Evolutionary conservation across 2,888 invertebrate species (phyloP).

Genomic region (Orchestes rusci): DNA sequence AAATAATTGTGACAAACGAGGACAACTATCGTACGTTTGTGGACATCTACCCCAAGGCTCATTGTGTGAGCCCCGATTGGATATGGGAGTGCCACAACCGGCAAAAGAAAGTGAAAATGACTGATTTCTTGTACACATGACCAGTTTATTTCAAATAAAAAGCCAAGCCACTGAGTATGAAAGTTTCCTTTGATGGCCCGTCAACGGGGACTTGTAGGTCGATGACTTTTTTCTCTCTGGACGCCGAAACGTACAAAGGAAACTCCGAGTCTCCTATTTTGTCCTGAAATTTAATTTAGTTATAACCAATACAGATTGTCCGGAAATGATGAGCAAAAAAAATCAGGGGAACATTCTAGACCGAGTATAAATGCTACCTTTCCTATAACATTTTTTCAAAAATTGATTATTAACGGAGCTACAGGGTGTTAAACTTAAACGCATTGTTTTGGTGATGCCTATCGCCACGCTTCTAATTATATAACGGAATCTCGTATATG

Average conservation of each 20-base stretch:
- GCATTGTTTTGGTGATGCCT: too few relatives aligned
- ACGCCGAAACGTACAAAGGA: slow-evolving; percentile 38
- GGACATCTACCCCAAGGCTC: slow-evolving; percentile 30
- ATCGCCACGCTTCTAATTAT: too few relatives aligned
- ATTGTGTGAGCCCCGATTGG: slow-evolving; percentile 52
- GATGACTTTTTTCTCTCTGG: slow-evolving; percentile 36
- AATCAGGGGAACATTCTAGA: too few relatives aligned
- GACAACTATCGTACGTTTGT: slow-evolving; percentile 31
- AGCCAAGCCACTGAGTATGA: slow-evolving; percentile 58
- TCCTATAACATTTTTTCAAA: too few relatives aligned
- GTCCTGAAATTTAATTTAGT: not conserved
- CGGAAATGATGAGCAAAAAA: too few relatives aligned
- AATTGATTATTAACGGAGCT: too few relatives aligned
- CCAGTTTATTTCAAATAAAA: slow-evolving; percentile 47
- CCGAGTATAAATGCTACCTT: too few relatives aligned
- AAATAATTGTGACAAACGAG: slow-evolving; percentile 35
- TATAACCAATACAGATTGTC: not conserved
- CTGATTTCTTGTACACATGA: slow-evolving; percentile 24
- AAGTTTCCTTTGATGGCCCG: slow-evolving; percentile 44
- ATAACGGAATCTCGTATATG: too few relatives aligned
- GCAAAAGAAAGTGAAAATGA: slow-evolving; percentile 31
- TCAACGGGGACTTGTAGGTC: slow-evolving; percentile 38
- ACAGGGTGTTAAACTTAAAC: not conserved
- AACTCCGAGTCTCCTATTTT: slow-evolving; percentile 7
- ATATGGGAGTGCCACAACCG: slow-evolving; percentile 53